Evolutionary conservation across 1,140 invertebrate genomes (phyloP).

Genomic region (Drosophila ironensis): DNA sequence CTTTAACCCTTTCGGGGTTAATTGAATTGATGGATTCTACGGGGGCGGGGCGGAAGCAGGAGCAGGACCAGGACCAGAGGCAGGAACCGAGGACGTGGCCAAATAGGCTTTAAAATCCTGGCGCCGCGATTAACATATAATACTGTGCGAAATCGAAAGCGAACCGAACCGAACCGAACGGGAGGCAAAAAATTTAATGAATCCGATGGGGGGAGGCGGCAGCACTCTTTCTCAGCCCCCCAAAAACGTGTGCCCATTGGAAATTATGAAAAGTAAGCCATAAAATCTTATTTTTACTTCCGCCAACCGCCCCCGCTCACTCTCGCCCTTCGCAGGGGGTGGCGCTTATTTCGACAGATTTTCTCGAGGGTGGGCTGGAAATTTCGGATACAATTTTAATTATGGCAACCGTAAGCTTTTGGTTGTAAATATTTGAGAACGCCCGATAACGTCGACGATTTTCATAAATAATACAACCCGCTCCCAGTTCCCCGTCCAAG

Average conservation of each 20-base stretch:
- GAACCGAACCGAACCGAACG: neutral
- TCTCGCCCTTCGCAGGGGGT: neutral
- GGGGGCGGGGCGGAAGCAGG: too few species aligned
- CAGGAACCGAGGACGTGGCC: slow-evolving; percentile 41
- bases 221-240: too few species aligned
- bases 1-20: slow-evolving; percentile 54
- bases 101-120: slow-evolving; percentile 44
- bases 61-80: neutral
- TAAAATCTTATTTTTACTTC: slow-evolving; percentile 79
- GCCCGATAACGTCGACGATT: slow-evolving; percentile 81
- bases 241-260: slow-evolving; percentile 60
- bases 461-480: slow-evolving; percentile 80
- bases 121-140: slow-evolving; percentile 44
- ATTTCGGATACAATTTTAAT: slow-evolving; percentile 82
- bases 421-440: slow-evolving; percentile 82
- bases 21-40: slow-evolving; percentile 79
- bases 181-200: neutral
- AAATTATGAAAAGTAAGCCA: slow-evolving; percentile 81
- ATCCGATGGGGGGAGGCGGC: neutral
- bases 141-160: neutral
- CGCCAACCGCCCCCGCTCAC: slow-evolving; percentile 2
- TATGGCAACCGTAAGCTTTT: slow-evolving; percentile 82
- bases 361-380: neutral
- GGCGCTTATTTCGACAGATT: neutral
- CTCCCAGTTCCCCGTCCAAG: neutral